These are phyloP conservation scores for Haplotaxodon microlepis DNA, from an alignment of 2,113 vertebrate genomes.

Conservation along the genomic window DNA sequence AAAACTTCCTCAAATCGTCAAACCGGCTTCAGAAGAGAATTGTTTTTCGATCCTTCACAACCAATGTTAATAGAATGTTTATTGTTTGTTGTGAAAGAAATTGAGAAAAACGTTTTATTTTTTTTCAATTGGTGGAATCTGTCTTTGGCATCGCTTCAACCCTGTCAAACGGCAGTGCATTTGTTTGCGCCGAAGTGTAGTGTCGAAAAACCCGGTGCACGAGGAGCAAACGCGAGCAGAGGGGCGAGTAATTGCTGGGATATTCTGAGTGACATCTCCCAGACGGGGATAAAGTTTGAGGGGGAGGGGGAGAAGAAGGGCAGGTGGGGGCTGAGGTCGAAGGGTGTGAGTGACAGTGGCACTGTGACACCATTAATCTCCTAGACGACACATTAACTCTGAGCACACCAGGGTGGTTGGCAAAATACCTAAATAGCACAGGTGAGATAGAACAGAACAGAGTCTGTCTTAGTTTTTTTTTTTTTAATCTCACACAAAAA, in stretches of 20 bases:
- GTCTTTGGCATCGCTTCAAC: not conserved
- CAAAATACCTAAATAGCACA: not conserved
- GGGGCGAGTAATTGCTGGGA: constrained; percentile 35
- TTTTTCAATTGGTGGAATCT: not conserved
- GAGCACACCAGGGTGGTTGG: not conserved
- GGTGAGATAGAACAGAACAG: not conserved
- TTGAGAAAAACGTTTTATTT: not conserved
- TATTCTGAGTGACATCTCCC: constrained; percentile 43
- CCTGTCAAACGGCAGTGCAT: not conserved
- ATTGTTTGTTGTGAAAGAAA: not conserved
- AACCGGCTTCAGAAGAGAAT: not conserved
- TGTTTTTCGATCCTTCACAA: not conserved
- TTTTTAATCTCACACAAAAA: not conserved
- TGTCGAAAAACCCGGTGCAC: not conserved
- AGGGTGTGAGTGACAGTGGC: constrained; percentile 19
- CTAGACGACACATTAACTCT: not conserved
- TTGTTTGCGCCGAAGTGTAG: not conserved
- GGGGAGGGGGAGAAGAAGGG: not conserved
- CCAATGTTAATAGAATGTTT: constrained; percentile 17
- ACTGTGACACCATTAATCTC: constrained; percentile 37
- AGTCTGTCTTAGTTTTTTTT: not conserved
- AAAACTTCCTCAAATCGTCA: not conserved
- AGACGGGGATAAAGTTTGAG: not conserved
- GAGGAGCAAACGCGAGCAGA: not conserved
- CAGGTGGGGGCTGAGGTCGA: not conserved